These are phyloP conservation scores for Chrysomallon squamiferum DNA, from an alignment of 1,140 invertebrate genomes.

Conservation along the genomic window DNA sequence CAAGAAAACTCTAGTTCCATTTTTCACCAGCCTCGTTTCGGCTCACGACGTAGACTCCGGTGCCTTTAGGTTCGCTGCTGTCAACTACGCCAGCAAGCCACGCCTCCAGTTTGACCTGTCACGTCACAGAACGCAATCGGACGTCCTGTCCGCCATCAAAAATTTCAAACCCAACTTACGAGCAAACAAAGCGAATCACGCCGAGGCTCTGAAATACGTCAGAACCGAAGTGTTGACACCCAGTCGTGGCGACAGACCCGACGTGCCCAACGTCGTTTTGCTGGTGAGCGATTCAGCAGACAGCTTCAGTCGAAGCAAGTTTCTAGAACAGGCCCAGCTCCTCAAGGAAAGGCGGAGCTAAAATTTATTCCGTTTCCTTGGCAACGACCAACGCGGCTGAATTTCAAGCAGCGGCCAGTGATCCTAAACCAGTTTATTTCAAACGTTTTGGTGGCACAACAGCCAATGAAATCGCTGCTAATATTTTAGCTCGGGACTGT, in stretches of 20 bases:
- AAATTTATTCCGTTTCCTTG: no score
- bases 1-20: constrained; percentile 24
- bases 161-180: constrained; percentile 5
- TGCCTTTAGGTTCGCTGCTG: constrained; percentile 31
- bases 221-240: constrained; percentile 28
- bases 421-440: no score
- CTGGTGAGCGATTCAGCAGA: constrained; percentile 39
- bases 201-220: constrained; percentile 37
- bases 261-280: constrained; percentile 34
- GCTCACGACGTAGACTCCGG: constrained; percentile 39
- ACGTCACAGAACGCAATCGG: constrained; percentile 19
- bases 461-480: no score
- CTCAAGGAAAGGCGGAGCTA: no score
- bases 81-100: constrained; percentile 36
- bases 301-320: no score
- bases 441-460: no score
- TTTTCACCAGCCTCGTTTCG: constrained; percentile 33
- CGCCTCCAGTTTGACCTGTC: constrained; percentile 42
- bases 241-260: constrained; percentile 35
- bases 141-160: constrained; percentile 6
- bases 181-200: constrained; percentile 31
- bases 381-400: no score
- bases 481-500: no score
- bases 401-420: no score
- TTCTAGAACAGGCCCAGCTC: background rate